Conservation (phyloP, 2,797 vertebrate species). For the Falco novaeseelandiae region DNA sequence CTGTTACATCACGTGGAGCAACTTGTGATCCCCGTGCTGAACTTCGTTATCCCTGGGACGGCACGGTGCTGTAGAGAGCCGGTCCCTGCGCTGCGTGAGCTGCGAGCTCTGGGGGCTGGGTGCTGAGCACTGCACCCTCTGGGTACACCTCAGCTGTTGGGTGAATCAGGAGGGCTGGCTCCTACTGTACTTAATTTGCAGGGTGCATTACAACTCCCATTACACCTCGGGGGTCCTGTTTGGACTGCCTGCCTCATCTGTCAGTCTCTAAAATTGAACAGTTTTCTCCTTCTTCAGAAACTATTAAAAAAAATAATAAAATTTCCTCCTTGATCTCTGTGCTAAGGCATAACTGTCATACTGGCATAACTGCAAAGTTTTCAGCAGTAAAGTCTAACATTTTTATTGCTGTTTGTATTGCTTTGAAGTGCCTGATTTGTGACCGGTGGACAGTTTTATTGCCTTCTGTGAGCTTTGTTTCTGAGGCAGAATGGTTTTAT, state of each 20-base stretch:
- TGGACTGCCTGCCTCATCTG: not conserved
- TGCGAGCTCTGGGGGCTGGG: not conserved
- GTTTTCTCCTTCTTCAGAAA: not conserved
- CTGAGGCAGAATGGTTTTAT: not conserved
- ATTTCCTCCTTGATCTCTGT: not conserved
- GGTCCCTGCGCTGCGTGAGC: not conserved
- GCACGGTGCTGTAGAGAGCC: not conserved
- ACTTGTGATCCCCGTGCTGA: not conserved
- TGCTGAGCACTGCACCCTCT: not conserved
- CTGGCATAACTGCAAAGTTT: not conserved
- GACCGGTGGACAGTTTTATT: conserved; percentile 29
- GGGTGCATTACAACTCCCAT: not conserved
- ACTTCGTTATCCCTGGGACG: not conserved
- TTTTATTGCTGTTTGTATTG: conserved; percentile 30
- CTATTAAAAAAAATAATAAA: not conserved
- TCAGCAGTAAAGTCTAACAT: not conserved
- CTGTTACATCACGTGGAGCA: not conserved
- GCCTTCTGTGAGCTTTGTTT: not conserved
- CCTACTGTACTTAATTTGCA: not conserved
- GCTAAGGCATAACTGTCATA: not conserved
- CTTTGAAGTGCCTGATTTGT: conserved; percentile 23
- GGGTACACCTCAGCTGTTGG: not conserved
- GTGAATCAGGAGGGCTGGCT: not conserved
- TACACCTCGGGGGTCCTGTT: not conserved
- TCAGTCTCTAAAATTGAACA: not conserved